Evolutionary conservation across 35 echinoderm and acorn worm genomes (phyloP), one percentile per base, ranked within the genome.

Genomic region (Lytechinus variegatus): DNA sequence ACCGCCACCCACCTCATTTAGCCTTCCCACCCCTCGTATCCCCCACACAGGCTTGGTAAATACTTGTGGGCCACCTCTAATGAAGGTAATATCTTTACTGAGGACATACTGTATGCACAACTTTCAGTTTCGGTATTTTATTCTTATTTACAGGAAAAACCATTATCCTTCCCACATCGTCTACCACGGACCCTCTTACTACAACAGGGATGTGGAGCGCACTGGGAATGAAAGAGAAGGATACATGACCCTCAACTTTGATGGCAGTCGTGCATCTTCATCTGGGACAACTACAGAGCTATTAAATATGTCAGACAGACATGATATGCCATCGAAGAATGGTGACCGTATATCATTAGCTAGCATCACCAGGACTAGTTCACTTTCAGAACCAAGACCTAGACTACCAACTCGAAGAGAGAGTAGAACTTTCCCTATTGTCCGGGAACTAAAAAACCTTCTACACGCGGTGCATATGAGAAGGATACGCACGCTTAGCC

Each of bases 211-310:
- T 86, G 92, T 96, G n/a, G 57, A 95, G 19, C 52, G 91, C 44
- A 93, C 88, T 56, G 87, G 96, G 4, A 33, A 93, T 54, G 96
- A 96, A 16, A 56, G 96, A 9, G 95, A 95, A 54, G 96, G 90
- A 10, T 98, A 98, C 89, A 98, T 98, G 97, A 97, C 94, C 6
- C 92, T 98, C 5, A 98, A 97, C 54, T 96, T 98, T 53, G 97
- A 94, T 19, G 95, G 97, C 7, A 87, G 92, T 16, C 94, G 94
- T 1, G 93, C 96, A 53, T 95, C 93, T n/a, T 89, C 95, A 10
- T 96, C 97, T 6, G 89, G 79, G 24, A 97, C 97, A 9, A 86
- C 90, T 9, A 95, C 96, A 1, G 97, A 97, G 61, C 89, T 98
- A 16, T 52, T 98, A 1, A 96, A 96, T 11, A 92, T 98, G 54